A percentile compares a stretch with the other conserved stretches of the same genome.
Conservation (phyloP, 2,113 vertebrate species). For the Chelonoidis abingdonii region DNA sequence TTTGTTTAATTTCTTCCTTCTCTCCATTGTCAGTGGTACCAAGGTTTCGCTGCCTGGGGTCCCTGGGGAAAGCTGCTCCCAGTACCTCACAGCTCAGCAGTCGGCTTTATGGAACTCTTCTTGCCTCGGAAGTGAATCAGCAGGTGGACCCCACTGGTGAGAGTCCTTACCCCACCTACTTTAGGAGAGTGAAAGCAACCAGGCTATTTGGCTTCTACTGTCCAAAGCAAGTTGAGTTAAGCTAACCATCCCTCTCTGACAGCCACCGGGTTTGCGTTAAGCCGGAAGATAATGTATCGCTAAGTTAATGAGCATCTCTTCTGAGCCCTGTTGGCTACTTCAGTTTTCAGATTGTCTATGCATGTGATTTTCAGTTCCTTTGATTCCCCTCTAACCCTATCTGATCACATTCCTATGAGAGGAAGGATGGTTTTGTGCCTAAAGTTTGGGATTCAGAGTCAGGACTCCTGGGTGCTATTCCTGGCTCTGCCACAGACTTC, state of each 20-base stretch:
- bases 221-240: neutral
- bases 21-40: neutral
- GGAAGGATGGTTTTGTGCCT: neutral
- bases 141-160: neutral
- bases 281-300: neutral
- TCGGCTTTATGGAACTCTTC: neutral
- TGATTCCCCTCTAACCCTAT: neutral
- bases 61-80: neutral
- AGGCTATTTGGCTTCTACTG: neutral
- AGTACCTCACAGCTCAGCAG: neutral
- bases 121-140: neutral
- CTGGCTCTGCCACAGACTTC: neutral
- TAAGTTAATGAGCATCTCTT: neutral
- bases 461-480: neutral
- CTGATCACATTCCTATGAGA: neutral
- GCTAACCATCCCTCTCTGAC: neutral
- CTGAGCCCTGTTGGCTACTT: neutral
- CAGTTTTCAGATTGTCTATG: neutral
- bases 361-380: neutral
- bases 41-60: neutral
- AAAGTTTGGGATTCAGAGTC: neutral
- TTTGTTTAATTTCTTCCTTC: neutral
- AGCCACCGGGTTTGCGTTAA: neutral
- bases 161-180: rapidly evolving
- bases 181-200: neutral